phyloP scores from a whole-genome alignment of 1,140 invertebrate genomes.

The Magallana angulata region DNA sequence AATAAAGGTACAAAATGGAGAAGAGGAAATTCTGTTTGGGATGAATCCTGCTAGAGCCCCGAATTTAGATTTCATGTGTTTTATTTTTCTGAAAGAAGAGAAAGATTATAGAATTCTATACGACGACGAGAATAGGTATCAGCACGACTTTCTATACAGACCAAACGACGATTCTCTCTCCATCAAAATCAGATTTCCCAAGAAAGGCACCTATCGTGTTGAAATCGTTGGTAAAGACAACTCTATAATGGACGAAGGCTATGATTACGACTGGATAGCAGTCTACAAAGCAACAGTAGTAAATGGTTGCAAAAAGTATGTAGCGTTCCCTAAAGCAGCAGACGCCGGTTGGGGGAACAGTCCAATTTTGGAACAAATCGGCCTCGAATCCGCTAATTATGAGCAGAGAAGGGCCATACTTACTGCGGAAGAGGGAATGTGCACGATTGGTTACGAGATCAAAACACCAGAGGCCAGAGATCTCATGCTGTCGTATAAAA shows the following conservation, averaged over 20 bases:
- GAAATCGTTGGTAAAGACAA: conserved; percentile 72
- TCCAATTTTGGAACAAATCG: conserved; percentile 50
- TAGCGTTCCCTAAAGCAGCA: conserved; percentile 65
- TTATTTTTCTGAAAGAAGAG: conserved; percentile 61
- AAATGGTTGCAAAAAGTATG: conserved; percentile 61
- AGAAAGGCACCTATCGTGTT: conserved; percentile 65
- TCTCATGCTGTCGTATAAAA: conserved; percentile 46
- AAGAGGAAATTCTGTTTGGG: conserved; percentile 69
- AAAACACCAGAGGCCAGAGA: conserved; percentile 16
- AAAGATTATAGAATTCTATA: conserved; percentile 54
- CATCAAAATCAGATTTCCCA: conserved; percentile 68
- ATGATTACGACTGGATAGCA: conserved; percentile 73
- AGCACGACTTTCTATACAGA: conserved; percentile 68
- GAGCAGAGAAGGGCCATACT: conserved; percentile 40
- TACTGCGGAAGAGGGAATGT: conserved; percentile 48
- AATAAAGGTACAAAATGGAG: conserved; percentile 61
- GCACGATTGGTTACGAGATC: conserved; percentile 35
- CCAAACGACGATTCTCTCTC: conserved; percentile 65
- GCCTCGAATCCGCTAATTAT: conserved; percentile 59
- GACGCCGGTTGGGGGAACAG: conserved; percentile 67
- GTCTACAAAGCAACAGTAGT: conserved; percentile 69
- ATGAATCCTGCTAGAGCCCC: conserved; percentile 57
- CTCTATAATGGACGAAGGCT: conserved; percentile 57
- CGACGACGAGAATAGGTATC: conserved; percentile 59
- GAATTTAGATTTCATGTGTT: conserved; percentile 64